Conservation (phyloP, 2,888 invertebrate genomes). For the Andricus curvator region DNA sequence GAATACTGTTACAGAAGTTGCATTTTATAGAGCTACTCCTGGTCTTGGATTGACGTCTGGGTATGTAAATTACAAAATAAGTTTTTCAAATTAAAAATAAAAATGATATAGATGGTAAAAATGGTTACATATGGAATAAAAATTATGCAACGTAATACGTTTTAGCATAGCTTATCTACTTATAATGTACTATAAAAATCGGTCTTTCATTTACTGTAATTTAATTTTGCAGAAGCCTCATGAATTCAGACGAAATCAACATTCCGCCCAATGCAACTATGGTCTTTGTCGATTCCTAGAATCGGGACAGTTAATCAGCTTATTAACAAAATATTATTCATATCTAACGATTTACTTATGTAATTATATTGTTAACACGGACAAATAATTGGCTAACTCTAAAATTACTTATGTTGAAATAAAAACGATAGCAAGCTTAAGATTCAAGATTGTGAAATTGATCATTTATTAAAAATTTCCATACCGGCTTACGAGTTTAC, state of each 20-base stretch:
- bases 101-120: background rate
- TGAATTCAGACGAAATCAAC: background rate
- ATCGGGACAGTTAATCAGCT: background rate
- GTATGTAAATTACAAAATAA: constrained; percentile 53
- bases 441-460: too few species aligned
- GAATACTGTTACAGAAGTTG: constrained; percentile 77
- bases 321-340: background rate
- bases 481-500: too few species aligned
- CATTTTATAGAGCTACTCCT: constrained; percentile 79
- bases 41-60: constrained; percentile 41
- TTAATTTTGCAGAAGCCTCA: background rate
- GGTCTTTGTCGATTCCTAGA: background rate
- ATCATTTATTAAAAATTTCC: too few species aligned
- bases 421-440: too few species aligned
- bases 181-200: background rate
- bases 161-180: too few species aligned
- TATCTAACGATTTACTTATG: background rate
- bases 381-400: too few species aligned
- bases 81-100: background rate
- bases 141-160: too few species aligned
- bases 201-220: background rate
- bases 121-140: too few species aligned
- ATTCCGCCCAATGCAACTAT: constrained; percentile 35
- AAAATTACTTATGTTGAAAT: too few species aligned
- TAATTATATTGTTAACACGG: background rate